phyloP scores from a whole-genome alignment of 2,113 vertebrate genomes.

The Rhodinocichla rosea region DNA sequence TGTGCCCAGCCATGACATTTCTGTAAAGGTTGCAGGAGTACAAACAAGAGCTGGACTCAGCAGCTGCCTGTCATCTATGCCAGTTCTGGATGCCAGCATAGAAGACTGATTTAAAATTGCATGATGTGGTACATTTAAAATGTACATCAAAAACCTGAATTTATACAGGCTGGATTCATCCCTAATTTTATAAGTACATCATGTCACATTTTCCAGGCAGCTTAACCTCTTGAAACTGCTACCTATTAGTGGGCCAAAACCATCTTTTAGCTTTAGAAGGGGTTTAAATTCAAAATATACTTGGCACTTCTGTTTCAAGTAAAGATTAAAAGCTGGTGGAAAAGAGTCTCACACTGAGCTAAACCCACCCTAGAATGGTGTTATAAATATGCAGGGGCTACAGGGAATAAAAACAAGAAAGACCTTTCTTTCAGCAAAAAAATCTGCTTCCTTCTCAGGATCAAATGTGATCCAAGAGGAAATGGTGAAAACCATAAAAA shows the following conservation, averaged over 20 bases:
- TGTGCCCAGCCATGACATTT: neutral
- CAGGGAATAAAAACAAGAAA: neutral
- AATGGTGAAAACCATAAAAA: neutral
- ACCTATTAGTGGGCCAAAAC: neutral
- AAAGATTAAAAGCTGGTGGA: slow-evolving; percentile 23
- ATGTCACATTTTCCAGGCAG: neutral
- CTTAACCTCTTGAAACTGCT: neutral
- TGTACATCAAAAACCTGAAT: neutral
- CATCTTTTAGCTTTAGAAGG: neutral
- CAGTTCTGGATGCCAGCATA: neutral
- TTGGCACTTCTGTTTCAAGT: neutral
- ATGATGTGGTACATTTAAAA: neutral
- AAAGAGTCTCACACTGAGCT: slow-evolving; percentile 1
- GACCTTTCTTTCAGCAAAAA: neutral
- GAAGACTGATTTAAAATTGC: neutral
- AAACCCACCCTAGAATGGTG: neutral
- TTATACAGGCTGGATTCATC: neutral
- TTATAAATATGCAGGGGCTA: slow-evolving; percentile 41
- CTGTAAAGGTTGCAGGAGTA: slow-evolving; percentile 2
- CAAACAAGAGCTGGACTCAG: neutral
- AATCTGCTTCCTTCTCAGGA: neutral
- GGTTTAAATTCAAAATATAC: neutral
- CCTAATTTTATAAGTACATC: neutral
- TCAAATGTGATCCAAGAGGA: neutral
- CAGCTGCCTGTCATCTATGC: neutral